A percentile compares a stretch with the other conserved stretches of the same genome.
These are phyloP conservation scores for Agrilus planipennis DNA, from an alignment of 1,140 invertebrate genomes.

Conservation along the genomic window DNA sequence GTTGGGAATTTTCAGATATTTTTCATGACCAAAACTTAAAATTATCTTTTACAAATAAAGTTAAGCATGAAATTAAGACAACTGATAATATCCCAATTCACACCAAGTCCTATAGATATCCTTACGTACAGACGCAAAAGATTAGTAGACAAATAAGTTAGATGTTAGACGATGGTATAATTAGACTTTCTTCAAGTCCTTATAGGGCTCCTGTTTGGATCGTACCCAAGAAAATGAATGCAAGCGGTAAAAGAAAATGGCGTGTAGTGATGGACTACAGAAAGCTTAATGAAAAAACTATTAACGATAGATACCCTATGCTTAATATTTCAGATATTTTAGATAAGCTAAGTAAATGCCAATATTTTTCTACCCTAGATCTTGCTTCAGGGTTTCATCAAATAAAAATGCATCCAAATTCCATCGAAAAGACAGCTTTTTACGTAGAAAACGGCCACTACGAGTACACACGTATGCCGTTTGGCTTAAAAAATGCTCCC, in stretches of 20 bases:
- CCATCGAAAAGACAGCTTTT: no score
- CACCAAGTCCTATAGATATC: constrained; percentile 13
- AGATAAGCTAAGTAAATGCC: constrained; percentile 29
- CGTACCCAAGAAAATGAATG: constrained; percentile 18
- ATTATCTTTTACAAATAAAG: constrained; percentile 1
- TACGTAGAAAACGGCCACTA: constrained; percentile 25
- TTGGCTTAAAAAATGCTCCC: no score
- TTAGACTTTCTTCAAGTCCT: constrained; percentile 9
- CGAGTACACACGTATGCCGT: no score
- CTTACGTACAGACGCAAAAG: constrained; percentile 13
- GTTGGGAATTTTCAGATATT: constrained; percentile 3
- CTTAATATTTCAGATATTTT: constrained; percentile 38
- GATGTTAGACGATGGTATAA: constrained; percentile 13
- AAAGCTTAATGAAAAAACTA: constrained; percentile 27
- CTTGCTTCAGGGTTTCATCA: constrained; percentile 41
- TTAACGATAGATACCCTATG: constrained; percentile 36
- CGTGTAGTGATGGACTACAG: constrained; percentile 30
- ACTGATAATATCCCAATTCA: constrained; percentile 8
- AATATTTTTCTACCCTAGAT: constrained; percentile 38
- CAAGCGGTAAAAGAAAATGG: constrained; percentile 19
- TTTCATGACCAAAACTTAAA: constrained; percentile 3
- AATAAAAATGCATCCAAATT: no score
- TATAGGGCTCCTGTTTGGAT: constrained; percentile 14
- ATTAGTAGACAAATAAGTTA: constrained; percentile 16
- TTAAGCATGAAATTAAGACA: constrained; percentile 4